Percentiles rank a stretch among this genome's conserved stretches.
phyloP scores from a whole-genome alignment of 2,797 vertebrate genomes.

The Morus bassanus region DNA sequence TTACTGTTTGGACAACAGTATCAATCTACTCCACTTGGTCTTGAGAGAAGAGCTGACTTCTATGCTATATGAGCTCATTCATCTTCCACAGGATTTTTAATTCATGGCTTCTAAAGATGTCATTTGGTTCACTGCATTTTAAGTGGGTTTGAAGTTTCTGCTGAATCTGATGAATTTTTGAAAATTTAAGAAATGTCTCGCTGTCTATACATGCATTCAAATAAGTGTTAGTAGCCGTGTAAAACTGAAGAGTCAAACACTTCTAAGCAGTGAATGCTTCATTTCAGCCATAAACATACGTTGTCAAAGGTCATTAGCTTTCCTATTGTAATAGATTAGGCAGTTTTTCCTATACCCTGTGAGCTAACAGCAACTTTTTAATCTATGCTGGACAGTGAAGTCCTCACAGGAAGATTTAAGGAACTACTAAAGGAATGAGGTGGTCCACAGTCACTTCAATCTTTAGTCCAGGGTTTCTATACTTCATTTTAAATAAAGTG shows the following conservation, averaged over 20 bases:
- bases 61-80: background rate
- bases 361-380: background rate
- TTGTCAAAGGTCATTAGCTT: constrained; percentile 64
- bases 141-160: constrained; percentile 13
- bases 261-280: constrained; percentile 56
- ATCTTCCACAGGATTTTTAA: background rate
- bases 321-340: constrained; percentile 51
- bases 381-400: background rate
- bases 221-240: background rate
- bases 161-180: background rate
- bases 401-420: background rate
- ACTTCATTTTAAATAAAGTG: background rate
- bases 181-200: background rate
- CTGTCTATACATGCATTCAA: background rate
- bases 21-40: background rate
- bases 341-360: background rate
- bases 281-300: constrained; percentile 62
- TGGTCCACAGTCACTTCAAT: background rate
- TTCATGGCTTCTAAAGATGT: background rate
- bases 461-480: background rate
- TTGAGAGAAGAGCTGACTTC: background rate
- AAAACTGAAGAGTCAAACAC: constrained; percentile 40
- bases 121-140: background rate
- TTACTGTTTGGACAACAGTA: background rate
- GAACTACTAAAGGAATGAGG: background rate